Base-by-base conservation (phyloP, 2,888 invertebrate genomes). In the Chydorus sphaericus region DNA sequence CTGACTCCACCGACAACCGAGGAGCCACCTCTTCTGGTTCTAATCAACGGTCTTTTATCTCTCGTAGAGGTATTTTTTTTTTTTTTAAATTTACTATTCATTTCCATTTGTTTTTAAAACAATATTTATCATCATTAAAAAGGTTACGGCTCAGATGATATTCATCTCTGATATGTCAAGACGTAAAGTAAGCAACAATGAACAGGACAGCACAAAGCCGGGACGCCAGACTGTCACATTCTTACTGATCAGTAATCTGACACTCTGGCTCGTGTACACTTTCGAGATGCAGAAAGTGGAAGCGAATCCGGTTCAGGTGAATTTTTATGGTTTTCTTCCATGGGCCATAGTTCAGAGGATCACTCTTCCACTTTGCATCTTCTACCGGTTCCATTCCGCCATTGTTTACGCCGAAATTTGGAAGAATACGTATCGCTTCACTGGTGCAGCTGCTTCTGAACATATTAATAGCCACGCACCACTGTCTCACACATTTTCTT, bases 251-350 rank as follows among this genome's bases (percentile, higher is more conserved):
- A 89, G 89, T 23, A 94, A 94, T 71, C 84, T 94, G 63, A 91
- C 93, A 64, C 87, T 94, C 85, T 94, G 93, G 85, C 83, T 91
- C 62, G 88, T 93, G 66, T 90, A 91, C 72, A 92, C 92, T 38
- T 91, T 94, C 68, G 92, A 93, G 73, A 87, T 86, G 62, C 89
- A 90, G 72, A 91, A 92, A 73, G 90, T 92, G 59, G 82, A 85
- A 65, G 88, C 88, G 62, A 91, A 92, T 73, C 92, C 92, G 62
- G 71, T 75, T 23, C 74, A 75, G 67, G 77, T 90, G 65, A 84
- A 89, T 65, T 91, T 92, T 75, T 93, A 92, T 69, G 93, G 93
- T 56, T 86, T 84, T 69, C 79, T 90, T 60, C 84, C 92, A 61
- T 94, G 93, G 93, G 84, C 90, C 55, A 81, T 93, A 62, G 85